Evolutionary conservation across 1,140 invertebrate genomes (phyloP), one percentile per base, ranked within the genome.

Genomic region (Paracyclopina nana): DNA sequence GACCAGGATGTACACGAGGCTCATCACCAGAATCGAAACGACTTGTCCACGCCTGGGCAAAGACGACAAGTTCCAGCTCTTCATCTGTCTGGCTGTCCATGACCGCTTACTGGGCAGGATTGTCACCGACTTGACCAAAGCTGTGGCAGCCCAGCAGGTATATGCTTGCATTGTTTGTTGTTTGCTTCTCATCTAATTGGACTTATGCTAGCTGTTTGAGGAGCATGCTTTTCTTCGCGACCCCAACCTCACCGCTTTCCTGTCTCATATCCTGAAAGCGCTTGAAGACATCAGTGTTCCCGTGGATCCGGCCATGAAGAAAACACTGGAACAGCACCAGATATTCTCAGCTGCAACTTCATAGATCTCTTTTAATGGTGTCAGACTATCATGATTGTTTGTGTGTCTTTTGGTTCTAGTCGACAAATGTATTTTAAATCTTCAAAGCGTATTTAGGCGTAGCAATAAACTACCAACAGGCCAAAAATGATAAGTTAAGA

Each of bases 1-100:
- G n/a, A n/a, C n/a, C n/a, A 52, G 34, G 40, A 52, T 52, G 50
- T 52, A 52, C 41, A 52, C 50, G 11, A 52, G 27, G 27, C 38
- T 52, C 43, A 25, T 56, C 51, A 46, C 50, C 62, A 88, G 84
- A 81, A 40, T 73, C 78, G 56, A 78, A 87, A 3, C 84, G 82
- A 62, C 78, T 80, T 83, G 81, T 46, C 77, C 80, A 52, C 76
- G 80, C 11, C 68, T 96, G 9, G 94, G 94, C 40, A 97, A 97
- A 65, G 92, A 98, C 70, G 91, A 90, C 25, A 92, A 94, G 68
- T 96, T 97, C 63, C 91, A 97, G 62, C 71, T 95, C 6, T 92
- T 97, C 60, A 78, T 96, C 50, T 94, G 90, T 63, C 72, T 97
- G 6, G 79, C 80, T 60, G 72, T 83, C 50, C 41, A 52, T 44